Evolutionary conservation across 2,113 vertebrate species (phyloP), one percentile per base, ranked within the genome.

Genomic region (Odocoileus virginianus): DNA sequence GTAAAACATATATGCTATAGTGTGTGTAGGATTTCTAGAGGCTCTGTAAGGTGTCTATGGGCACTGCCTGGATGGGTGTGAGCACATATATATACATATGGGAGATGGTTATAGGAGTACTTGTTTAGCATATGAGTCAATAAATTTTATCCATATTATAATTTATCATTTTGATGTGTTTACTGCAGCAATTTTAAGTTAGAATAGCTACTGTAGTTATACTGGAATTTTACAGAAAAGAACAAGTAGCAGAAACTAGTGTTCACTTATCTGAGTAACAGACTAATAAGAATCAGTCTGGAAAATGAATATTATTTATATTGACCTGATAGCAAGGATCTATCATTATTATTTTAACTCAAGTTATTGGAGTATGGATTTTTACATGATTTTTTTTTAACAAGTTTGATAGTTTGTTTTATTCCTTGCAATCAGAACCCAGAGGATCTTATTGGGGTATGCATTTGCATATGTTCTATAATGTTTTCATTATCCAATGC

Each of bases 331-430:
- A 97, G 89, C 58, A 94, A 96, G 78, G 47, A 95, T 95, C 47
- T 40, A 90, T 96, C 92, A 25, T 47, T 9, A 1, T 95, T 90
- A 91, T 50, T 92, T 93, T 96, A 97, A 33, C 67, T 96, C 15
- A 33, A 9, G 33, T 97, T 96, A 43, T 95, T 95, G 84, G 16
- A 97, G 55, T 97, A 97, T 67, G 84, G 54, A n/a, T 96, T 98
- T 50, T 94, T 76, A 78, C 95, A 17, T 98, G 95, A 91, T 67
- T 90, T 78, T 96, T 52, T 93, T 84, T 90, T 95, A 87, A 81
- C 1, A 64, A 97, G 54, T 98, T 97, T 97, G 96, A 98, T 97
- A 98, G 87, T 98, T 97, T 98, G 88, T 98, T 98, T 98, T 98
- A 87, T 98, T 98, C 94, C 93, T 97, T 98, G 94, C 97, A 98